Conservation (phyloP, 2,113 vertebrate species). For the Anolis carolinensis region DNA sequence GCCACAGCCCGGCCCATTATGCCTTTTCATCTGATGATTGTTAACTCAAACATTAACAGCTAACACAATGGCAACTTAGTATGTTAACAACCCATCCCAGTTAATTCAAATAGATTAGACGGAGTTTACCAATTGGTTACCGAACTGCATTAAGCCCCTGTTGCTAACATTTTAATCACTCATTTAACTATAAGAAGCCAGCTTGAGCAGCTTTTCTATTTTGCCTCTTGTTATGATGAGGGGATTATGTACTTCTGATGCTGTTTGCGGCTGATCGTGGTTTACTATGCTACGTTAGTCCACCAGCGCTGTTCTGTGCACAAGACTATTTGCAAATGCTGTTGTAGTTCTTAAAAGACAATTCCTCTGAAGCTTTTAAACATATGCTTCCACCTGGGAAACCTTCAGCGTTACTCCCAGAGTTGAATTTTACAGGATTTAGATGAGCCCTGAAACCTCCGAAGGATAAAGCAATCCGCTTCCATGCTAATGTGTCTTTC, state of each 20-base stretch:
- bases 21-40: no score
- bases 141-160: no score
- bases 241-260: no score
- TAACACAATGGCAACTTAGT: no score
- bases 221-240: background rate
- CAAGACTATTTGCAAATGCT: background rate
- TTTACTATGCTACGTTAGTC: background rate
- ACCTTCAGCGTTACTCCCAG: background rate
- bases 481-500: background rate
- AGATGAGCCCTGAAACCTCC: background rate
- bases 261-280: background rate
- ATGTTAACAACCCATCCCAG: no score
- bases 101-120: no score
- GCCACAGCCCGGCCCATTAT: no score
- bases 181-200: background rate
- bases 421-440: background rate
- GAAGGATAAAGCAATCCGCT: slow-evolving; percentile 5
- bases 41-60: no score
- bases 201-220: background rate
- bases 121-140: no score
- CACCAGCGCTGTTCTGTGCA: background rate
- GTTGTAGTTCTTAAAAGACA: background rate
- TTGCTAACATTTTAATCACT: no score
- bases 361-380: background rate
- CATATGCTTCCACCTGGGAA: background rate